Evolutionary conservation across 2,113 vertebrate species (phyloP), one percentile per base, ranked within the genome.

Genomic region (Vombatus ursinus): DNA sequence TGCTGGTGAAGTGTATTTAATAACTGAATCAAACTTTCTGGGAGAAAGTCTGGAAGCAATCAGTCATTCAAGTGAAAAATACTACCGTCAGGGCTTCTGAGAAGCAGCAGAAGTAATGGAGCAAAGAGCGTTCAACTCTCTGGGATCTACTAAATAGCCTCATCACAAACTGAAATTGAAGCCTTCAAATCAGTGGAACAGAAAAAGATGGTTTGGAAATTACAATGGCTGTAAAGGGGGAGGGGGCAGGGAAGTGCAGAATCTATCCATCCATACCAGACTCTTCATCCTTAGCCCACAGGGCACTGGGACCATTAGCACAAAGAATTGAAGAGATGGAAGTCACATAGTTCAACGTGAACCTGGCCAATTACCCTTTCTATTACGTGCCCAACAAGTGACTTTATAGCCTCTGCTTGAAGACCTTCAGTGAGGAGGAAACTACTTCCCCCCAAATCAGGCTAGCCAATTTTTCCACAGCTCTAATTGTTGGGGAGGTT

Each of bases 21-120:
- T 0, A 37, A 10, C 19, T 22, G 50, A 68, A 91, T 26, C 50
- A 48, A 90, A 23, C 7, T 50, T 77, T 51, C 92, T 77, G 49
- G 68, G 31, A 52, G 48, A 26, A 92, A n/a, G 3, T 52, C 52
- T 57, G 9, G 54, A 28, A 89, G 48, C 50, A 84, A 90, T 92
- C 96, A 90, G 25, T 97, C 94, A 49, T 57, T 89, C n/a, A 22
- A 26, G 52, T 28, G 16, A 96, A 77, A 94, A 94, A 57, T 91
- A 84, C 28, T 94, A 48, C 11, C 6, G 92, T 77, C 89, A 90
- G 25, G 44, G n/a, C 14, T 26, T 48, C 68, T 93, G 50, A 89
- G 16, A 12, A 22, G 16, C 84, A 84, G 77, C 47, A 89, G 77
- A 77, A 89, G n/a, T 50, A 77, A 89, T 19, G 54, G 54, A 68